phyloP scores from a whole-genome alignment of 1,140 invertebrate genomes.

The Galleria mellonella region DNA sequence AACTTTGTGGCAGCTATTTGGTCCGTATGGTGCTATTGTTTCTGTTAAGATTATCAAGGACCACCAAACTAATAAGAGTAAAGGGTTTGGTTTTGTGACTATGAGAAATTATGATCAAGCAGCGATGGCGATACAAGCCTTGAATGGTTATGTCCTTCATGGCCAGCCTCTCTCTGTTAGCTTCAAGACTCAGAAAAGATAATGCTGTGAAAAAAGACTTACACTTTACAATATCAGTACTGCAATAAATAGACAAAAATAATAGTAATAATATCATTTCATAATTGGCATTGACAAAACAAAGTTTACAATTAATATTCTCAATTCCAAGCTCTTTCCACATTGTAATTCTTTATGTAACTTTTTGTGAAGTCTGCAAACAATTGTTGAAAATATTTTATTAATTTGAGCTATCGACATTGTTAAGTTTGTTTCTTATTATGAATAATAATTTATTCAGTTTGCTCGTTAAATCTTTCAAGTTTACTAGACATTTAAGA shows the following conservation, averaged over 20 bases:
- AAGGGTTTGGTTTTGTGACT: slow-evolving; percentile 99
- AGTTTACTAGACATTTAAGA: slow-evolving; percentile 72
- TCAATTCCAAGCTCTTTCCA: slow-evolving; percentile 37
- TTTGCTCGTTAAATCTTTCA: slow-evolving; percentile 73
- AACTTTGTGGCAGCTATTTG: slow-evolving; percentile 98
- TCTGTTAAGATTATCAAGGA: slow-evolving; percentile 99
- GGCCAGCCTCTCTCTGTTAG: slow-evolving; percentile 98
- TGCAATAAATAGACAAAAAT: slow-evolving; percentile 65
- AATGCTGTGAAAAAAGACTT: slow-evolving; percentile 57
- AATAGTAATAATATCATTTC: slow-evolving; percentile 53
- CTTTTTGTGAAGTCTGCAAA: slow-evolving; percentile 41
- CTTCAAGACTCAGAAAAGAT: slow-evolving; percentile 94
- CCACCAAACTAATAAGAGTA: slow-evolving; percentile 98
- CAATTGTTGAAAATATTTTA: slow-evolving; percentile 69
- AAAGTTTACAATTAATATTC: slow-evolving; percentile 38
- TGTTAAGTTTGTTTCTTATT: slow-evolving; percentile 74
- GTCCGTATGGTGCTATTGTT: slow-evolving; percentile 98
- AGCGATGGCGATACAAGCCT: slow-evolving; percentile 95
- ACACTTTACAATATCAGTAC: slow-evolving; percentile 66
- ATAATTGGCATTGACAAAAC: slow-evolving; percentile 53
- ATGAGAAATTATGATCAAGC: slow-evolving; percentile 99
- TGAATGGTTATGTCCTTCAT: slow-evolving; percentile 97
- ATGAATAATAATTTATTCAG: slow-evolving; percentile 73
- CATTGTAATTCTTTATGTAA: slow-evolving; percentile 31
- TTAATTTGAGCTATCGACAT: slow-evolving; percentile 72